phyloP scores from a whole-genome alignment of 2,113 vertebrate genomes.

The Myrmophylax atrothorax region DNA sequence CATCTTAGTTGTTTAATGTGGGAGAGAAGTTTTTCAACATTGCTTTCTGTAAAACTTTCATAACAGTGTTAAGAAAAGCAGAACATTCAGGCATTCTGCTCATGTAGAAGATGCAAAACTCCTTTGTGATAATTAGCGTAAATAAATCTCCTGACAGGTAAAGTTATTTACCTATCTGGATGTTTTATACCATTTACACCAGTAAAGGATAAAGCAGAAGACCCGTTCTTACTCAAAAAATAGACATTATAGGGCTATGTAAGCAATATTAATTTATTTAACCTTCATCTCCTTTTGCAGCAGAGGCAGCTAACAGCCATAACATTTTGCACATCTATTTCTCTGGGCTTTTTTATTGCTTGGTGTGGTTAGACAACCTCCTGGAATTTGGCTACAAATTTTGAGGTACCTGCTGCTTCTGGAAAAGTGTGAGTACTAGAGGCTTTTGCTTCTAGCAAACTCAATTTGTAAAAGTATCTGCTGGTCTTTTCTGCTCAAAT shows the following conservation, averaged over 20 bases:
- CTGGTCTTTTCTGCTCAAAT: background rate
- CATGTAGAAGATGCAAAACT: background rate
- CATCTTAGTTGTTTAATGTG: background rate
- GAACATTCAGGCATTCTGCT: background rate
- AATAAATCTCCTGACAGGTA: constrained; percentile 47
- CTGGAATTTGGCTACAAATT: background rate
- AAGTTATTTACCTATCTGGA: background rate
- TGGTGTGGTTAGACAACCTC: background rate
- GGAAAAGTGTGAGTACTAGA: background rate
- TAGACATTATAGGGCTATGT: background rate
- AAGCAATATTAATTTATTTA: background rate
- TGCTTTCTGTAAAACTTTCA: background rate
- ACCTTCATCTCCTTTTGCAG: background rate
- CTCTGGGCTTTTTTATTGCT: background rate
- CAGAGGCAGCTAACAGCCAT: background rate
- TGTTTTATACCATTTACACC: constrained; percentile 5
- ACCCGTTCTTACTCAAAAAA: background rate
- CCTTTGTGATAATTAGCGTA: background rate
- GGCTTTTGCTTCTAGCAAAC: background rate
- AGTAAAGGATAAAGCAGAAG: constrained; percentile 24
- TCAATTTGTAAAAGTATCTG: background rate
- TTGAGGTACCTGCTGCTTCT: background rate
- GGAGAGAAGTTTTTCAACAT: constrained; percentile 1
- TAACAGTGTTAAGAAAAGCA: background rate
- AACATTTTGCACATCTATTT: background rate